phyloP scores from a whole-genome alignment of 2,113 vertebrate genomes.

The Vulpes vulpes region DNA sequence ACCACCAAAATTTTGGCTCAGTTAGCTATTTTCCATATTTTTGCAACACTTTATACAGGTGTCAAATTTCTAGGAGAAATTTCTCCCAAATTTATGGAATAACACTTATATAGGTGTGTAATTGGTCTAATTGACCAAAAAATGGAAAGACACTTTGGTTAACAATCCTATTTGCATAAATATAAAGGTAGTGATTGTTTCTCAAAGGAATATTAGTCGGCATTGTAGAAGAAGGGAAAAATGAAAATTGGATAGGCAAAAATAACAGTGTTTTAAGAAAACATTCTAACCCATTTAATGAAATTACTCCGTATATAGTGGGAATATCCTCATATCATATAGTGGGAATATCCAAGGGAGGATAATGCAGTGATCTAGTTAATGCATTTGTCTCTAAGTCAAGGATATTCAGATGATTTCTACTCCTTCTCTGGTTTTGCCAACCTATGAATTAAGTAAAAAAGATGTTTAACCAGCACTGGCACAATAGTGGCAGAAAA shows the following conservation, averaged over 20 bases:
- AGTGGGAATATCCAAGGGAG: neutral
- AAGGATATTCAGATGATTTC: neutral
- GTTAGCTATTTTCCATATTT: neutral
- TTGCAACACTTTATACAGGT: slow-evolving; percentile 6
- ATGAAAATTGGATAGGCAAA: neutral
- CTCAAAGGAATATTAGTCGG: neutral
- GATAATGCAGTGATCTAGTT: neutral
- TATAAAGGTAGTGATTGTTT: neutral
- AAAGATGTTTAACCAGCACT: slow-evolving; percentile 2
- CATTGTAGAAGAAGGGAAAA: neutral
- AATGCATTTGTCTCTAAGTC: neutral
- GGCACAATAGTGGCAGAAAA: neutral
- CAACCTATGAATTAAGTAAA: neutral
- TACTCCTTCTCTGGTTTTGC: neutral
- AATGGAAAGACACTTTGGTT: slow-evolving; percentile 1
- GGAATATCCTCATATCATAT: neutral
- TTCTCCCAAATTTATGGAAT: neutral
- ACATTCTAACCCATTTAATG: neutral
- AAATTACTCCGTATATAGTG: neutral
- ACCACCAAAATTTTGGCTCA: too few species aligned
- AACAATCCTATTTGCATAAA: neutral
- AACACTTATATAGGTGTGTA: neutral
- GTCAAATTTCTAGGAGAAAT: neutral
- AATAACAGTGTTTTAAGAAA: neutral
- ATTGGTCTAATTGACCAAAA: neutral